Percentiles rank a stretch among this genome's conserved stretches.
These are phyloP conservation scores for Crenichthys baileyi DNA, from an alignment of 2,797 vertebrate genomes.

Conservation along the genomic window DNA sequence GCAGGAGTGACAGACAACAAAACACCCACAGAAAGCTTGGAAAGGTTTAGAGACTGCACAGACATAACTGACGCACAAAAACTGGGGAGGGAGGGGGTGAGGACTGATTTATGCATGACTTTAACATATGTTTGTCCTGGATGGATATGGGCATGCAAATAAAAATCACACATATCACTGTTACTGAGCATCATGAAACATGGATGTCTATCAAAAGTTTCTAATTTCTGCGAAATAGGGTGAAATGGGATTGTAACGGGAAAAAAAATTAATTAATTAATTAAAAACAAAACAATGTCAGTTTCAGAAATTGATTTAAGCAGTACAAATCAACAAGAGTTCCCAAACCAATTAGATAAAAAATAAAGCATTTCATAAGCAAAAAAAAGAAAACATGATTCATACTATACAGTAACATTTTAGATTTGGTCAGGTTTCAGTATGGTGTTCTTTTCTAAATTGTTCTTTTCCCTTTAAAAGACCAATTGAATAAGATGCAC, in stretches of 20 bases:
- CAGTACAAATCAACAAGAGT: neutral
- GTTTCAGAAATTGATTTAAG: too few relatives aligned
- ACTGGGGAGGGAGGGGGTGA: neutral
- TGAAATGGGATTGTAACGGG: neutral
- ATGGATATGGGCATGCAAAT: neutral
- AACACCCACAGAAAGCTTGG: constrained; percentile 45
- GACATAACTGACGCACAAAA: constrained; percentile 20
- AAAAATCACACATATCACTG: neutral
- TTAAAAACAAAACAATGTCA: too few relatives aligned
- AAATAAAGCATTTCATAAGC: neutral
- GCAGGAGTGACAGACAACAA: constrained; percentile 42
- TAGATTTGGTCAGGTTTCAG: neutral
- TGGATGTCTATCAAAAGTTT: neutral
- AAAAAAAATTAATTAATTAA: too few relatives aligned
- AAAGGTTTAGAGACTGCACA: constrained; percentile 28
- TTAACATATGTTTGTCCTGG: constrained; percentile 26
- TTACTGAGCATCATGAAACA: neutral
- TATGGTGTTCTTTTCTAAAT: neutral
- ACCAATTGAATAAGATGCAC: neutral
- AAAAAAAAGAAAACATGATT: neutral
- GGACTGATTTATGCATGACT: constrained; percentile 18
- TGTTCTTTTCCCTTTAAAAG: neutral
- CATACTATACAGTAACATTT: neutral
- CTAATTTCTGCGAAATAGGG: neutral
- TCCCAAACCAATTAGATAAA: neutral